These are phyloP conservation scores for Drosophila orena DNA, from an alignment of 1,140 invertebrate genomes.

Conservation along the genomic window DNA sequence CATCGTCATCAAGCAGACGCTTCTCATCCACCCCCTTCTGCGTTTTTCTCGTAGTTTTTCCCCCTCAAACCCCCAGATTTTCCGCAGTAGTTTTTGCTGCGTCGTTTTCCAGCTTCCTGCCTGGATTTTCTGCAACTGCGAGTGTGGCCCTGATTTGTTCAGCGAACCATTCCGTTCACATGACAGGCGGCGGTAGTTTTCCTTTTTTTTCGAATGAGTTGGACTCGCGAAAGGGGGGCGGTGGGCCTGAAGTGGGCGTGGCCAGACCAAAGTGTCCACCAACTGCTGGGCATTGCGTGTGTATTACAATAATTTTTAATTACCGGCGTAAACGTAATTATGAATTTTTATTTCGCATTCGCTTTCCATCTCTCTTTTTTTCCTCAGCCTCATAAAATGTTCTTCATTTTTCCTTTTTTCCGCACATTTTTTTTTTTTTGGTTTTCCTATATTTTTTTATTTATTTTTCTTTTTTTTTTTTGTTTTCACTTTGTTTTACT, in stretches of 20 bases:
- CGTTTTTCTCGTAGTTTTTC: conserved; percentile 21
- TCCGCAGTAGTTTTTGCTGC: conserved; percentile 17
- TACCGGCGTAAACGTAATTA: conserved; percentile 85
- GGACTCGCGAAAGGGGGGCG: not conserved
- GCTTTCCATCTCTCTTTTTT: conserved; percentile 30
- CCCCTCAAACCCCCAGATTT: conserved; percentile 10
- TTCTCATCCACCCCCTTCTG: conserved; percentile 18
- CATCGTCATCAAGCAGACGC: conserved; percentile 73
- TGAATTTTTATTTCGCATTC: conserved; percentile 83
- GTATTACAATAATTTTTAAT: conserved; percentile 85
- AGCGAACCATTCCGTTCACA: conserved; percentile 36
- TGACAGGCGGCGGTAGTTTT: not conserved
- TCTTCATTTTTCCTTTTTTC: conserved; percentile 4
- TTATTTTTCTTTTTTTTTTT: conserved; percentile 1
- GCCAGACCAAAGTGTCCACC: conserved; percentile 45
- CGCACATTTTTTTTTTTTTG: conserved; percentile 6
- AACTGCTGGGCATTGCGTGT: conserved; percentile 76
- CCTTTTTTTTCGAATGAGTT: not conserved
- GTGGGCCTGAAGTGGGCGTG: conserved; percentile 37
- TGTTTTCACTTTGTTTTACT: conserved; percentile 20
- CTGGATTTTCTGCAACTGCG: conserved; percentile 23
- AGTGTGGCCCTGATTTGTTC: conserved; percentile 71
- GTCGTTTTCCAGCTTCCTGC: conserved; percentile 24
- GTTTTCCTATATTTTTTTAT: conserved; percentile 19
- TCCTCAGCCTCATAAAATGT: conserved; percentile 13